A percentile compares a stretch with the other conserved stretches of the same genome.
phyloP scores from a whole-genome alignment of 35 echinoderm and acorn worm species.

The Ptychodera flava region DNA sequence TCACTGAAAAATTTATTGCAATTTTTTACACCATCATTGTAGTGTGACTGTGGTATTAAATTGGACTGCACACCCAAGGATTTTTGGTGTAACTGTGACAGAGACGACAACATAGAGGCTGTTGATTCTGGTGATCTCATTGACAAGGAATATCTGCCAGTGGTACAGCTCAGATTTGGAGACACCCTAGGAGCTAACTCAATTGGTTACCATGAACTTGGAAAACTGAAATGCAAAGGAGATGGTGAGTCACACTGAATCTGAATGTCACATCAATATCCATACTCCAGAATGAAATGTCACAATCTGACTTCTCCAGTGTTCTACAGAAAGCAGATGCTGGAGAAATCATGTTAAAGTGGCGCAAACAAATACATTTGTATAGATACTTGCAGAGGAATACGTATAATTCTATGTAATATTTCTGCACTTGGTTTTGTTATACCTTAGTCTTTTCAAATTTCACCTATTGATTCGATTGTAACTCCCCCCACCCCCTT shows the following conservation, averaged over 20 bases:
- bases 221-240: constrained; percentile 65
- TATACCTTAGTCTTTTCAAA: too few species aligned
- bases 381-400: too few species aligned
- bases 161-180: constrained; percentile 71
- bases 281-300: too few species aligned
- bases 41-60: constrained; percentile 81
- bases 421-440: too few species aligned
- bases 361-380: too few species aligned
- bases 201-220: constrained; percentile 44
- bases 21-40: neutral
- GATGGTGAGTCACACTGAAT: constrained; percentile 48
- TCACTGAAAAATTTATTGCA: neutral
- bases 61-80: constrained; percentile 30
- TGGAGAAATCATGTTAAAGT: too few species aligned
- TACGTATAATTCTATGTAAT: too few species aligned
- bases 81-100: constrained; percentile 85
- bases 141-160: constrained; percentile 67
- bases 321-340: too few species aligned
- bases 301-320: too few species aligned
- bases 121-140: constrained; percentile 60
- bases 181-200: constrained; percentile 34
- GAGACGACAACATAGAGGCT: constrained; percentile 17
- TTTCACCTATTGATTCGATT: too few species aligned
- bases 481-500: too few species aligned
- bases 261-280: neutral